Percentiles rank a stretch among this genome's conserved stretches.
phyloP scores from a whole-genome alignment of 2,113 vertebrate species.

The Myotis brandtii region DNA sequence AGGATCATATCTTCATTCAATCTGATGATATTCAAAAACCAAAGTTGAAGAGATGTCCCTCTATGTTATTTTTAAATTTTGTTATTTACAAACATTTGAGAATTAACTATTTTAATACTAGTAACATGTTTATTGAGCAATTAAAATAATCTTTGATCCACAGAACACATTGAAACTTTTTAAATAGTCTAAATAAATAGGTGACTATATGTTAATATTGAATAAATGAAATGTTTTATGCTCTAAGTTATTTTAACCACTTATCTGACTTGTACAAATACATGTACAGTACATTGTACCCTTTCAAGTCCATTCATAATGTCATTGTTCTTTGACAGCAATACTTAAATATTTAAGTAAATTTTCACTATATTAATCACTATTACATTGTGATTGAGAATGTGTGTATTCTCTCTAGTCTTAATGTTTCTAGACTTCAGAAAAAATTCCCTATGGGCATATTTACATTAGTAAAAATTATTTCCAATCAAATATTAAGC shows the following conservation, averaged over 20 bases:
- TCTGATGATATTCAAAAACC: conserved; percentile 72
- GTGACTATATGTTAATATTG: neutral
- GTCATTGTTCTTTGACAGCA: neutral
- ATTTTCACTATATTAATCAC: neutral
- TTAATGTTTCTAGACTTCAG: conserved; percentile 4
- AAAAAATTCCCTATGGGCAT: neutral
- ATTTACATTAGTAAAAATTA: neutral
- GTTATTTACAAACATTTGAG: conserved; percentile 61
- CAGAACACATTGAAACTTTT: neutral
- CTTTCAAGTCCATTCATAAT: neutral
- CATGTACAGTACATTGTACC: neutral
- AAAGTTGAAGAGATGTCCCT: neutral
- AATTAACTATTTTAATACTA: neutral
- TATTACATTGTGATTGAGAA: neutral
- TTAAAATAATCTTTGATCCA: neutral
- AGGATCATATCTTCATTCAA: conserved; percentile 74
- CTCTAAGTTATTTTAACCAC: neutral
- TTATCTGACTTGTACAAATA: neutral
- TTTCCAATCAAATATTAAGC: neutral
- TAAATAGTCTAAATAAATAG: neutral
- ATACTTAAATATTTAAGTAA: neutral
- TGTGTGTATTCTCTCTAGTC: neutral
- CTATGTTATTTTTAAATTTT: conserved; percentile 37
- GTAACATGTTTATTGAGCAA: neutral
- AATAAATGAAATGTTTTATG: neutral